A percentile compares a stretch with the other conserved stretches of the same genome.
Conservation (phyloP, 2,797 vertebrate genomes). For the Menidia menidia region DNA sequence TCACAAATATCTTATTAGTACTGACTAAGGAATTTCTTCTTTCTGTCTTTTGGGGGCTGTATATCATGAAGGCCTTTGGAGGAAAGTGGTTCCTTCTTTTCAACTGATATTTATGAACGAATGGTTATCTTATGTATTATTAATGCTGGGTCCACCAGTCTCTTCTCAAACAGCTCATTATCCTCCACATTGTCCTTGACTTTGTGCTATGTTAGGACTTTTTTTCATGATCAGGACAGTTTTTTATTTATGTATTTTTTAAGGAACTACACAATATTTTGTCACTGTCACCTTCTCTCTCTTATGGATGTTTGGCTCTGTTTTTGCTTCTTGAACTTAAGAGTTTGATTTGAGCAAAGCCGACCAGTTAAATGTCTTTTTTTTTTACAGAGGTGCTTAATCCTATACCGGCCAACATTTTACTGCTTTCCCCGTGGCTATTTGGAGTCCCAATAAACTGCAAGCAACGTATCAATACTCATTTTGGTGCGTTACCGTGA, state of each 20-base stretch:
- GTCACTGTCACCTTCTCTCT: neutral
- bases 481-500: slow-evolving; percentile 44
- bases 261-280: neutral
- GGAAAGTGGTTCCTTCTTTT: neutral
- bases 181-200: neutral
- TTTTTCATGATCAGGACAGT: neutral
- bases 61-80: neutral
- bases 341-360: neutral
- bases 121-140: neutral
- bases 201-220: neutral
- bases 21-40: neutral
- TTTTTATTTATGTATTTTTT: neutral
- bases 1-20: neutral
- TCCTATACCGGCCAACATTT: slow-evolving; percentile 26
- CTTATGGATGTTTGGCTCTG: neutral
- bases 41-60: neutral
- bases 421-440: slow-evolving; percentile 15
- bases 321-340: slow-evolving; percentile 13
- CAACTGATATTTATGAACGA: neutral
- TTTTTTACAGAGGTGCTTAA: slow-evolving; percentile 10
- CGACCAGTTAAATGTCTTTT: slow-evolving; percentile 8
- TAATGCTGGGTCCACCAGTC: neutral
- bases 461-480: slow-evolving; percentile 26
- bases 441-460: slow-evolving; percentile 17
- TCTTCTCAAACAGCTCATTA: slow-evolving; percentile 4